Evolutionary conservation across 2,888 invertebrate species (phyloP).

Genomic region (Rotaria macrura): DNA sequence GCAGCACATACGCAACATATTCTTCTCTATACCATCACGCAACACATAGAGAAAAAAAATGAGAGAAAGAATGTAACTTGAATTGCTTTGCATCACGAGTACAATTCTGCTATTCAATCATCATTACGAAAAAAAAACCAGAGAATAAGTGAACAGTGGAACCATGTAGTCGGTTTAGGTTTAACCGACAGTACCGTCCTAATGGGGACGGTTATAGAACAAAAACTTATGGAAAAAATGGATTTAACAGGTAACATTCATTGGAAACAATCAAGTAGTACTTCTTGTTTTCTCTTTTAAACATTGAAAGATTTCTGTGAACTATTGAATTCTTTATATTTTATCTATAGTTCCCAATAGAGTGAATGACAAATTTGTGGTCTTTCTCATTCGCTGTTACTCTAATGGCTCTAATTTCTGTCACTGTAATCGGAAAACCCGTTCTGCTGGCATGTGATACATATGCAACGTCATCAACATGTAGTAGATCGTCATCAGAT

Average conservation of each 20-base stretch:
- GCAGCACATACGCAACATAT: conserved; percentile 10
- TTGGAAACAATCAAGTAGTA: not conserved
- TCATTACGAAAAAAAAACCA: not conserved
- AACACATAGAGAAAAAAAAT: conserved; percentile 8
- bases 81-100: not conserved
- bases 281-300: too few relatives aligned
- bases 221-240: not conserved
- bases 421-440: not conserved
- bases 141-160: not conserved
- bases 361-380: not conserved
- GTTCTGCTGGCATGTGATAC: not conserved
- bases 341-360: not conserved
- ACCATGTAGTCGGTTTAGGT: not conserved
- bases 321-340: not conserved
- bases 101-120: not conserved
- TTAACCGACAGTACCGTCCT: not conserved
- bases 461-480: not conserved
- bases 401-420: not conserved
- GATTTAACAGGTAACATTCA: not conserved
- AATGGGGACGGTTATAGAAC: not conserved
- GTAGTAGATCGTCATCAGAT: not conserved
- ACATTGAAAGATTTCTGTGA: not conserved
- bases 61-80: conserved; percentile 12
- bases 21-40: not conserved
- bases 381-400: not conserved